A percentile compares a stretch with the other conserved stretches of the same genome.
Evolutionary conservation across 2,888 invertebrate genomes (phyloP).

Genomic region (Eupithecia subumbrata): DNA sequence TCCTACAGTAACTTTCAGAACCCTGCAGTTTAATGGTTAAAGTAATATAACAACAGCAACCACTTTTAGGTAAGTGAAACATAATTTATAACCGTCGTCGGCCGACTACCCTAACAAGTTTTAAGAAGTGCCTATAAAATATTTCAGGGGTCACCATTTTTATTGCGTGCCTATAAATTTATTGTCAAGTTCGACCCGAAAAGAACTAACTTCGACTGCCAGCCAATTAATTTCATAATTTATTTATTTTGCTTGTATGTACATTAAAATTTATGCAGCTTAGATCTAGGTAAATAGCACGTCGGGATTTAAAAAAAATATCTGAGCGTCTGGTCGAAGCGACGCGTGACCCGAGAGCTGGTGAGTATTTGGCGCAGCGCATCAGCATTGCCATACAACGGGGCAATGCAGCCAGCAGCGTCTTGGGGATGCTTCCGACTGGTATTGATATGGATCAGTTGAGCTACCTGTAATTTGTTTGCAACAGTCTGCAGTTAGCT

Average conservation of each 20-base stretch:
- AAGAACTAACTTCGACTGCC: conserved; percentile 41
- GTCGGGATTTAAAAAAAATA: too few relatives aligned
- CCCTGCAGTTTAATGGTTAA: background rate
- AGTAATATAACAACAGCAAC: background rate
- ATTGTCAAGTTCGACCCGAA: conserved; percentile 42
- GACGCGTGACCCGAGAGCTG: too few relatives aligned
- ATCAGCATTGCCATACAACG: too few relatives aligned
- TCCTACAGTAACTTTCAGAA: background rate
- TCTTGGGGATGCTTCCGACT: too few relatives aligned
- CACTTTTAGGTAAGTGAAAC: conserved; percentile 23
- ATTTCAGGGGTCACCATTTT: conserved; percentile 37
- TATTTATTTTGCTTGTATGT: background rate
- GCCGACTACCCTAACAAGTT: conserved; percentile 37
- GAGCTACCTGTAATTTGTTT: too few relatives aligned
- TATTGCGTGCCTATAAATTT: conserved; percentile 43
- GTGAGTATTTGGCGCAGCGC: too few relatives aligned
- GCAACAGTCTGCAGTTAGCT: too few relatives aligned
- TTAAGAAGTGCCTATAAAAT: conserved; percentile 32
- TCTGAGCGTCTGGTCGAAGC: too few relatives aligned
- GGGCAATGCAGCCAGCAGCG: too few relatives aligned
- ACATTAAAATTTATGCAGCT: background rate
- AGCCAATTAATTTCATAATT: conserved; percentile 31
- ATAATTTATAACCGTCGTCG: conserved; percentile 33
- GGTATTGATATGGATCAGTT: too few relatives aligned
- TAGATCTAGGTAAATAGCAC: background rate